These are phyloP conservation scores for Cydia amplana DNA, from an alignment of 1,140 invertebrate species.

Conservation along the genomic window DNA sequence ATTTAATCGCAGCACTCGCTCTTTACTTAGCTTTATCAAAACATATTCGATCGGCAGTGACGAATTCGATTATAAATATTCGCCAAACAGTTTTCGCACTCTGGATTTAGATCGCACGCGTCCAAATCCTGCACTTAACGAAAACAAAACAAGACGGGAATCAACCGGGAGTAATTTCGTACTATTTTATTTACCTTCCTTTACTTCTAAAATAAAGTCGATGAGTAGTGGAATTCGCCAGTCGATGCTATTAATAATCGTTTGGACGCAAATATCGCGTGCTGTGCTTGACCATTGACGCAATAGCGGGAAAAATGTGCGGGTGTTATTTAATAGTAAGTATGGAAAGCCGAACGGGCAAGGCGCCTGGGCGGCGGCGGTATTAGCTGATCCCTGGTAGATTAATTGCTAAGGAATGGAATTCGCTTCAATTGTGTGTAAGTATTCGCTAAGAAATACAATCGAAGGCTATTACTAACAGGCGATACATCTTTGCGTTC, in stretches of 20 bases:
- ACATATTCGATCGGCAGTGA: constrained; percentile 62
- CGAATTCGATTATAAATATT: constrained; percentile 75
- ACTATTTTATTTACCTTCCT: constrained; percentile 74
- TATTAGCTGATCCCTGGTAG: constrained; percentile 41
- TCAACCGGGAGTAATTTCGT: constrained; percentile 61
- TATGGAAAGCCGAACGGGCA: constrained; percentile 61
- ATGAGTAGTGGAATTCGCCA: constrained; percentile 70
- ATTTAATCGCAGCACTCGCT: constrained; percentile 53
- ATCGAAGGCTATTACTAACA: too few relatives aligned
- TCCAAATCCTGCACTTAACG: constrained; percentile 53
- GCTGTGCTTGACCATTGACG: constrained; percentile 71
- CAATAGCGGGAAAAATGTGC: constrained; percentile 74
- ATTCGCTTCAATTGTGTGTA: too few relatives aligned
- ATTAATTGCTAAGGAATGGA: too few relatives aligned
- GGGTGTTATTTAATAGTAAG: constrained; percentile 69
- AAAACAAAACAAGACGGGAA: constrained; percentile 64
- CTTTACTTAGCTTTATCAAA: constrained; percentile 70
- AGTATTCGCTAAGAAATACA: too few relatives aligned
- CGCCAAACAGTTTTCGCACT: constrained; percentile 50
- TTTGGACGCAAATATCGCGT: constrained; percentile 72
- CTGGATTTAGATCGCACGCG: constrained; percentile 60
- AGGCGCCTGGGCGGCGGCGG: constrained; percentile 44
- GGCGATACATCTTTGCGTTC: too few relatives aligned
- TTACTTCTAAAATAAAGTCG: constrained; percentile 71
- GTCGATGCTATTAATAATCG: constrained; percentile 70